A percentile compares a stretch with the other conserved stretches of the same genome.
These are phyloP conservation scores for Tricholauxania praeusta DNA, from an alignment of 2,888 invertebrate genomes.

Conservation along the genomic window DNA sequence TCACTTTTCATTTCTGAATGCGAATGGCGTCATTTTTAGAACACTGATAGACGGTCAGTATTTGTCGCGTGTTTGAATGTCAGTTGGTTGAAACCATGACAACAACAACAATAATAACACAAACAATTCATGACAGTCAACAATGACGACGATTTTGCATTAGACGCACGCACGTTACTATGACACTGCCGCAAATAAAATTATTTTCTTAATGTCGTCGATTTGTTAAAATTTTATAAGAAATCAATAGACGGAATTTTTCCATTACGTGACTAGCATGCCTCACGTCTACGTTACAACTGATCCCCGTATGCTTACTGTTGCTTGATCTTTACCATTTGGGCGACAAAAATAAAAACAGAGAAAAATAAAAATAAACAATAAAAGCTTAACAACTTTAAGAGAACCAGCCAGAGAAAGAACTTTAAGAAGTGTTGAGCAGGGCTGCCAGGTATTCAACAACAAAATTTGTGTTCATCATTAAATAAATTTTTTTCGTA, in stretches of 20 bases:
- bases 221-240: too few relatives aligned
- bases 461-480: too few relatives aligned
- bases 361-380: background rate
- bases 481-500: too few relatives aligned
- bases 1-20: background rate
- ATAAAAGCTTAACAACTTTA: background rate
- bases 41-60: background rate
- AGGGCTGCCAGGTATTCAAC: background rate
- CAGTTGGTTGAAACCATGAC: slow-evolving; percentile 2
- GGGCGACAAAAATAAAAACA: background rate
- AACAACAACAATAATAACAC: slow-evolving; percentile 26
- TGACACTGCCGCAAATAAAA: too few relatives aligned
- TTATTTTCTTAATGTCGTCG: too few relatives aligned
- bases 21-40: slow-evolving; percentile 31
- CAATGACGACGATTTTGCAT: slow-evolving; percentile 11
- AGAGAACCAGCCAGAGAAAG: slow-evolving; percentile 8
- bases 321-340: slow-evolving; percentile 4
- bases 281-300: slow-evolving; percentile 19
- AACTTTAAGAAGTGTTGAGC: background rate
- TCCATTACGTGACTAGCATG: background rate
- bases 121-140: slow-evolving; percentile 14
- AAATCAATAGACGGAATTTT: too few relatives aligned
- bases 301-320: background rate
- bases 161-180: slow-evolving; percentile 18
- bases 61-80: too few relatives aligned